phyloP scores from a whole-genome alignment of 2,797 vertebrate species.

The Protonibea diacanthus region DNA sequence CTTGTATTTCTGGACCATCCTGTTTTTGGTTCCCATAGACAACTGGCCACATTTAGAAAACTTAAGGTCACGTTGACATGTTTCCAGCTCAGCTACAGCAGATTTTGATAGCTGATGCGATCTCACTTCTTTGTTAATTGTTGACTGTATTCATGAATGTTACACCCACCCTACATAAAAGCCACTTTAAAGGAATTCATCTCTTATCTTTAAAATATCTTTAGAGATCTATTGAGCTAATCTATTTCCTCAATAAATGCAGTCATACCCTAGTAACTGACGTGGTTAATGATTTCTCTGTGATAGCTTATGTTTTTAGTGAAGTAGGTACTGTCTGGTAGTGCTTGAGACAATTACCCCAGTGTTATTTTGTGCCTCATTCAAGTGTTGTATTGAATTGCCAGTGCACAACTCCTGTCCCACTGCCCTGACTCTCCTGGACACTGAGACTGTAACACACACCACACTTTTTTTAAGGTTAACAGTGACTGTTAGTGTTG shows the following conservation, averaged over 20 bases:
- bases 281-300: background rate
- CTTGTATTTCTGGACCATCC: background rate
- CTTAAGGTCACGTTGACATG: background rate
- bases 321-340: background rate
- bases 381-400: background rate
- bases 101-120: background rate
- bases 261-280: no score
- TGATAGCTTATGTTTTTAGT: background rate
- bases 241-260: slow-evolving; percentile 1
- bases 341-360: background rate
- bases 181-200: background rate
- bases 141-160: background rate
- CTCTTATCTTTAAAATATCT: background rate
- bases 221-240: background rate
- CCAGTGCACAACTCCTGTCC: background rate
- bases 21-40: background rate
- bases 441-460: background rate
- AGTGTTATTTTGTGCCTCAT: background rate
- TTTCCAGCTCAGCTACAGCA: background rate
- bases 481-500: background rate
- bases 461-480: background rate
- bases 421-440: background rate
- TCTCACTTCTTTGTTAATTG: background rate
- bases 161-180: background rate
- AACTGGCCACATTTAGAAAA: background rate